Evolutionary conservation across 92 coral and sea anemone species (phyloP).

Genomic region (Palythoa grandiflora): DNA sequence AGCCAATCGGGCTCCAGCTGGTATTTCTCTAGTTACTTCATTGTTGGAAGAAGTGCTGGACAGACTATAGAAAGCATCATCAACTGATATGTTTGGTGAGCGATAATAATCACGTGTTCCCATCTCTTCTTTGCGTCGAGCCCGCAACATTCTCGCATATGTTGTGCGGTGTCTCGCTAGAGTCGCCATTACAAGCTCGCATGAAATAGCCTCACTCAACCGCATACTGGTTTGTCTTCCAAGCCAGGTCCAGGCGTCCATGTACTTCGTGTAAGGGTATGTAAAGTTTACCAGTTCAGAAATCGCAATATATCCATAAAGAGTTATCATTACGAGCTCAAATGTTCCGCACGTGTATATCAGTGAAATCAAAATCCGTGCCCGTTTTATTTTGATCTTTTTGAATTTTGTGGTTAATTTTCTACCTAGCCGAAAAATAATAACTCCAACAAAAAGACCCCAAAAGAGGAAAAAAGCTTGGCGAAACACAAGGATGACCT

Average conservation of each 20-base stretch:
- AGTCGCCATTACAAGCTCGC: conserved; percentile 4
- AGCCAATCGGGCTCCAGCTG: background rate
- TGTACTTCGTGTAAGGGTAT: background rate
- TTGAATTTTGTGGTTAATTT: background rate
- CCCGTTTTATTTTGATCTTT: background rate
- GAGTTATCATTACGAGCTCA: background rate
- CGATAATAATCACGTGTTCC: background rate
- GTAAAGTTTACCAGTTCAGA: background rate
- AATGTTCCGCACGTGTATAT: conserved; percentile 18
- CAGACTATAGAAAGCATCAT: background rate
- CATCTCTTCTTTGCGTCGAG: background rate
- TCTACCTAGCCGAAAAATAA: background rate
- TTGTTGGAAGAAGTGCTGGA: background rate
- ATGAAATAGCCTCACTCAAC: conserved; percentile 1
- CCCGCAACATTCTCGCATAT: background rate
- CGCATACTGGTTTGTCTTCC: conserved; percentile 20
- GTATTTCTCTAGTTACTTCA: background rate
- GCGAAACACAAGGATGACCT: background rate
- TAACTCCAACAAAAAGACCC: conserved; percentile 17
- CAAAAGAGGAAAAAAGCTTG: background rate
- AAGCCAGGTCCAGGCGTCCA: conserved; percentile 13
- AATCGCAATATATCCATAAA: background rate
- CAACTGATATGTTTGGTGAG: background rate
- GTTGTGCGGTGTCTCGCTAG: conserved; percentile 17
- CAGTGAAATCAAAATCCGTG: background rate